Conservation (phyloP, 2,888 invertebrate genomes). For the Mycalesis mineus region DNA sequence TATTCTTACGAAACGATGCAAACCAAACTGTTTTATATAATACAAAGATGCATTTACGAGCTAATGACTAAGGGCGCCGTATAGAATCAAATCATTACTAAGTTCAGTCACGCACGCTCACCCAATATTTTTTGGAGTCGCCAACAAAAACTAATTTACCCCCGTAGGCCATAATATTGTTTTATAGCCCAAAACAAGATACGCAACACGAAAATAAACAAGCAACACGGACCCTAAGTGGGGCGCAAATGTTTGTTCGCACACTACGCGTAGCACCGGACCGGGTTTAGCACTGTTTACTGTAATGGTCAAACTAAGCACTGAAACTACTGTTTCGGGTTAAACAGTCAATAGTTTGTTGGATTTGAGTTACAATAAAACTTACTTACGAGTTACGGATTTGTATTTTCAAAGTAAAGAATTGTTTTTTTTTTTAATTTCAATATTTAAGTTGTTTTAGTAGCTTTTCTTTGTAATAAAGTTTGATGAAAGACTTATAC, state of each 20-base stretch:
- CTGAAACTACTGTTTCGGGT: constrained; percentile 17
- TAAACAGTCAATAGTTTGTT: constrained; percentile 20
- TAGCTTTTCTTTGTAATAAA: too few species aligned
- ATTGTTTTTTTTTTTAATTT: too few species aligned
- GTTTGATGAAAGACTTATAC: too few species aligned
- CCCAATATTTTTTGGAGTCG: too few species aligned
- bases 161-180: neutral
- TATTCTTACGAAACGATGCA: too few species aligned
- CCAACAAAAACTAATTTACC: neutral
- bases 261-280: constrained; percentile 25
- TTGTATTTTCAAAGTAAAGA: too few species aligned
- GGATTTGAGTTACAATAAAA: constrained; percentile 12
- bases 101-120: too few species aligned
- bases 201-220: constrained; percentile 3
- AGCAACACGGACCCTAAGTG: constrained; percentile 23
- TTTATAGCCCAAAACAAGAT: constrained; percentile 7
- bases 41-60: too few species aligned
- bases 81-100: too few species aligned
- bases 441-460: too few species aligned
- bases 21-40: too few species aligned
- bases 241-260: constrained; percentile 35
- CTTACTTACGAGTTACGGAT: neutral
- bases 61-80: too few species aligned
- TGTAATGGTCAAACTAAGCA: constrained; percentile 12
- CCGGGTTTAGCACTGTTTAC: constrained; percentile 15